Conservation (phyloP, 2,113 vertebrate species). For the Pomatorhinus ruficollis region DNA sequence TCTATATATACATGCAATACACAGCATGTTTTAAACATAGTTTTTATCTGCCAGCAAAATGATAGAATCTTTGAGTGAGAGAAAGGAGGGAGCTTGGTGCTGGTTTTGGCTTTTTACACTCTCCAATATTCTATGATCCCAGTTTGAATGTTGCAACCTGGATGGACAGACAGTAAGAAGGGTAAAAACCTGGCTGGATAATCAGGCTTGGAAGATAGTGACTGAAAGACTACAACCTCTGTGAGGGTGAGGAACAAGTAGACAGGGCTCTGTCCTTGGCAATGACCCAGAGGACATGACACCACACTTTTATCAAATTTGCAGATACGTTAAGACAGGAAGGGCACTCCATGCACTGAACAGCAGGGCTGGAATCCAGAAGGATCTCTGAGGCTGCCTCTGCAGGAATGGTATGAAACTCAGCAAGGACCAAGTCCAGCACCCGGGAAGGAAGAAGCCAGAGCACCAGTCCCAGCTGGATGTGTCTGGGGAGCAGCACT, state of each 20-base stretch:
- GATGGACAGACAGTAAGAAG: not conserved
- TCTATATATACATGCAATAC: not conserved
- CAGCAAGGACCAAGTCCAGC: not conserved
- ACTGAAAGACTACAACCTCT: not conserved
- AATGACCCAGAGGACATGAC: not conserved
- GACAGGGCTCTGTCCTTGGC: not conserved
- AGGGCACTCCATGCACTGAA: not conserved
- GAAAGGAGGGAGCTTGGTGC: not conserved
- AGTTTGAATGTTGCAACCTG: not conserved
- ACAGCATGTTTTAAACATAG: not conserved
- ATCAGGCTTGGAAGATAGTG: not conserved
- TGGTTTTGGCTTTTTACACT: not conserved
- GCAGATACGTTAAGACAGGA: not conserved
- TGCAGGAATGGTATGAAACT: not conserved
- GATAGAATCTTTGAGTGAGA: not conserved
- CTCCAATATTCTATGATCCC: not conserved
- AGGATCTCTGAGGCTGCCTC: not conserved
- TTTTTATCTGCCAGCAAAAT: not conserved
- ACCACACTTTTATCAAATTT: accelerated
- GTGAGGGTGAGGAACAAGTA: not conserved
- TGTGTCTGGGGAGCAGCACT: not conserved
- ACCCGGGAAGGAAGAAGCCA: not conserved
- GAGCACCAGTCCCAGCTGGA: not conserved
- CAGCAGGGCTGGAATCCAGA: not conserved
- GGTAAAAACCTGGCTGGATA: not conserved